Evolutionary conservation across 2,113 vertebrate genomes (phyloP).

Genomic region (Salvelinus fontinalis): DNA sequence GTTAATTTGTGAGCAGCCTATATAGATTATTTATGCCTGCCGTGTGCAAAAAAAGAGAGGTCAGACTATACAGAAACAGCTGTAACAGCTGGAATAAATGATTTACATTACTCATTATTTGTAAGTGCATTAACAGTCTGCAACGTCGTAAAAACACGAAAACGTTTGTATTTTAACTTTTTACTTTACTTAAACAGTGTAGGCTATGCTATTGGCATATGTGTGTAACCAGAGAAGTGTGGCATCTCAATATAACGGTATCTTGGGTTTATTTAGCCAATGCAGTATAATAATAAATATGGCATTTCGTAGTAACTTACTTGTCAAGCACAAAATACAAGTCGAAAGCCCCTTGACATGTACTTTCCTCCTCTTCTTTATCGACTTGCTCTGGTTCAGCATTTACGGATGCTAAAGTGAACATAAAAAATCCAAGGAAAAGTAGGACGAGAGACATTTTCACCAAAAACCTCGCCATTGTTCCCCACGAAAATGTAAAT

Average conservation of each 20-base stretch:
- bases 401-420: conserved; percentile 40
- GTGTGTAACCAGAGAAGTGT: too few species aligned
- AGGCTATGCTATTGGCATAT: background rate
- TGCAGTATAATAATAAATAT: background rate
- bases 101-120: too few species aligned
- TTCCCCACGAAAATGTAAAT: conserved; percentile 23
- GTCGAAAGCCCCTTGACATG: conserved; percentile 89
- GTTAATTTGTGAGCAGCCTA: too few species aligned
- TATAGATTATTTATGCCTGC: too few species aligned
- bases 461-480: conserved; percentile 66
- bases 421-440: conserved; percentile 69
- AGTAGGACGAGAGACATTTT: conserved; percentile 52
- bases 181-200: background rate
- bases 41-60: too few species aligned
- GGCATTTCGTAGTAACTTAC: conserved; percentile 76
- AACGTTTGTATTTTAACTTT: background rate
- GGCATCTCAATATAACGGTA: too few species aligned
- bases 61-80: too few species aligned
- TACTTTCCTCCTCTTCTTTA: conserved; percentile 74
- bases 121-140: too few species aligned
- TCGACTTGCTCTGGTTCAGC: conserved; percentile 60
- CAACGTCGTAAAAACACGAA: background rate
- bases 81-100: too few species aligned
- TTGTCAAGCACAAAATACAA: conserved; percentile 91
- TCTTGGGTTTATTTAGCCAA: background rate